These are phyloP conservation scores for Trichopoda pennipes DNA, from an alignment of 2,888 invertebrate genomes.

Conservation along the genomic window DNA sequence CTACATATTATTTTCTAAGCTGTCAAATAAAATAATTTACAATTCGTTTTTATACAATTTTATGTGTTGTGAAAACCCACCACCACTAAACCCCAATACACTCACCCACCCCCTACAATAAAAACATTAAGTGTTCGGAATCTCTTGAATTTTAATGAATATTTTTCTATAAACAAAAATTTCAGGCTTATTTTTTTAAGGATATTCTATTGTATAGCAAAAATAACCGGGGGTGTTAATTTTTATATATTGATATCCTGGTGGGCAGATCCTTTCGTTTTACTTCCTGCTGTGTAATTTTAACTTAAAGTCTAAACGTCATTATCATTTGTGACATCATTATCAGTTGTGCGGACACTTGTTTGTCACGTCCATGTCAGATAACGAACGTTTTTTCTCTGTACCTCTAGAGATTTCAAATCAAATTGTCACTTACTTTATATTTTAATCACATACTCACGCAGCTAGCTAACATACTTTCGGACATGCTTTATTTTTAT, in stretches of 20 bases:
- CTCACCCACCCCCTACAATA: conserved; percentile 20
- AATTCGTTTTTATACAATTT: neutral
- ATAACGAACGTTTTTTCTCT: conserved; percentile 12
- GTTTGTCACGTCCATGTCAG: conserved; percentile 20
- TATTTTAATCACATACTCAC: conserved; percentile 21
- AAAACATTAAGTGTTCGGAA: neutral
- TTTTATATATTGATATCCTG: conserved; percentile 55
- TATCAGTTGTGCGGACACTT: neutral
- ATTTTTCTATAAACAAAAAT: conserved; percentile 21
- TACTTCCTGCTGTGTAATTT: conserved; percentile 52
- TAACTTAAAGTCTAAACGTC: conserved; percentile 28
- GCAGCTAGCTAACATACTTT: neutral
- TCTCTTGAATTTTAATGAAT: neutral
- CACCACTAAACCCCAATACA: conserved; percentile 2
- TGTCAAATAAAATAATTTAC: conserved; percentile 30
- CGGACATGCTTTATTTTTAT: neutral
- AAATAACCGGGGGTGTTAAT: conserved; percentile 56
- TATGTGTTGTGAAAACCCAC: neutral
- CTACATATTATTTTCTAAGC: conserved; percentile 12
- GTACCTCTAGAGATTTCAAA: conserved; percentile 50
- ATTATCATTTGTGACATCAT: conserved; percentile 36
- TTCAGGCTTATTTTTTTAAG: neutral
- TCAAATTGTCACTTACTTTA: conserved; percentile 47
- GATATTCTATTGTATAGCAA: neutral
- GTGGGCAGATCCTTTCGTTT: conserved; percentile 41